These are phyloP conservation scores for Sylvilagus floridanus DNA, from an alignment of 2,797 vertebrate genomes.

Conservation along the genomic window DNA sequence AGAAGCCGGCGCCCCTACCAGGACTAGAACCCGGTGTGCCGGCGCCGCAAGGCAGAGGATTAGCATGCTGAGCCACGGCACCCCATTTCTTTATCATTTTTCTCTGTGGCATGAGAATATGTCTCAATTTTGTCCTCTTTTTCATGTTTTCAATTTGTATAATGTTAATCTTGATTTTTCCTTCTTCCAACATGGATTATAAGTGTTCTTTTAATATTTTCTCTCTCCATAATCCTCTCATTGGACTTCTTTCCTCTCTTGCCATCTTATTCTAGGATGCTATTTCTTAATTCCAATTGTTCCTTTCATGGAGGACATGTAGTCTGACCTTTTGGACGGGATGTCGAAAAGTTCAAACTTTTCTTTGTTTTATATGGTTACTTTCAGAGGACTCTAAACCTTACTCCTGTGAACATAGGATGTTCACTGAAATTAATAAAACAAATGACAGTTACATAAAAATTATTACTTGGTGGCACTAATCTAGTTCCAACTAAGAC, in stretches of 20 bases:
- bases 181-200: not conserved
- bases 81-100: not conserved
- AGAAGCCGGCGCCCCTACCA: too few species aligned
- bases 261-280: not conserved
- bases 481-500: not conserved
- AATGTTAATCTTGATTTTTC: not conserved
- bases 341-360: not conserved
- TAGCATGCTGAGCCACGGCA: too few species aligned
- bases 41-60: too few species aligned
- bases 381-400: slow-evolving; percentile 7
- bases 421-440: slow-evolving; percentile 22
- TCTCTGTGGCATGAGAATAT: not conserved
- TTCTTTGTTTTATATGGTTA: not conserved
- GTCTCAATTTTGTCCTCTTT: not conserved
- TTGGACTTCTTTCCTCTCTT: not conserved
- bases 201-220: not conserved
- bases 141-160: not conserved
- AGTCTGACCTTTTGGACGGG: not conserved
- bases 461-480: not conserved
- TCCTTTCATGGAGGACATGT: not conserved
- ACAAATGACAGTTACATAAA: not conserved
- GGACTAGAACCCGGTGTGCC: too few species aligned
- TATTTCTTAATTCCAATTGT: not conserved
- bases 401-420: not conserved
- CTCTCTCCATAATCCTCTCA: not conserved